phyloP scores from a whole-genome alignment of 2,113 vertebrate species.

The Tylochromis polylepis region DNA sequence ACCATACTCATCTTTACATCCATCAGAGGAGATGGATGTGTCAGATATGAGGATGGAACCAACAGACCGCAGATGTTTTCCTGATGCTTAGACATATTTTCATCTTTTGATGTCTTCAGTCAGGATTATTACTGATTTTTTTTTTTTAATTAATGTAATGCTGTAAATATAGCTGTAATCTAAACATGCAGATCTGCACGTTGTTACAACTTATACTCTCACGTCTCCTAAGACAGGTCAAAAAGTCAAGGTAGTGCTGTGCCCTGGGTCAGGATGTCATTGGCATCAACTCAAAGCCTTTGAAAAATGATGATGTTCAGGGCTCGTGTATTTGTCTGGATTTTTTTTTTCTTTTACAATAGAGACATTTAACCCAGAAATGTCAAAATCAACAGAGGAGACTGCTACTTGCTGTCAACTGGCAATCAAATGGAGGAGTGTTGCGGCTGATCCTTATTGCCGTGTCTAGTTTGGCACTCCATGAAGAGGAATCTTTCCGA shows the following conservation, averaged over 20 bases:
- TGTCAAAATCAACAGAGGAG: slow-evolving; percentile 24
- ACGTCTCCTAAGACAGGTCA: not conserved
- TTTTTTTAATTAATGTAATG: not conserved
- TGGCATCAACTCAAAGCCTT: not conserved
- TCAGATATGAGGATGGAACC: not conserved
- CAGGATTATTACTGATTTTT: not conserved
- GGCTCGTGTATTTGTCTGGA: not conserved
- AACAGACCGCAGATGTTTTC: not conserved
- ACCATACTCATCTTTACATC: not conserved
- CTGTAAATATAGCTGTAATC: not conserved
- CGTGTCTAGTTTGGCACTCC: not conserved
- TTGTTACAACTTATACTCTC: not conserved
- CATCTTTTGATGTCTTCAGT: slow-evolving; percentile 33
- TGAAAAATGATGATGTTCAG: not conserved
- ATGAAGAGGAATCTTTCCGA: slow-evolving; percentile 4
- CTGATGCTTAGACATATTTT: not conserved
- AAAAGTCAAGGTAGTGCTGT: not conserved
- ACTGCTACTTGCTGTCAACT: slow-evolving; percentile 13
- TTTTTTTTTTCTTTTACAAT: not conserved
- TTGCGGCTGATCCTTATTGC: slow-evolving; percentile 14
- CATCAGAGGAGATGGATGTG: not conserved
- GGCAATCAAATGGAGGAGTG: slow-evolving; percentile 19
- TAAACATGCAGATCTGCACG: not conserved
- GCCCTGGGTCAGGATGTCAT: not conserved
- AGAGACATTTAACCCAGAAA: slow-evolving; percentile 38